Conservation (phyloP, 2,113 vertebrate genomes). For the Ammodytes marinus region DNA sequence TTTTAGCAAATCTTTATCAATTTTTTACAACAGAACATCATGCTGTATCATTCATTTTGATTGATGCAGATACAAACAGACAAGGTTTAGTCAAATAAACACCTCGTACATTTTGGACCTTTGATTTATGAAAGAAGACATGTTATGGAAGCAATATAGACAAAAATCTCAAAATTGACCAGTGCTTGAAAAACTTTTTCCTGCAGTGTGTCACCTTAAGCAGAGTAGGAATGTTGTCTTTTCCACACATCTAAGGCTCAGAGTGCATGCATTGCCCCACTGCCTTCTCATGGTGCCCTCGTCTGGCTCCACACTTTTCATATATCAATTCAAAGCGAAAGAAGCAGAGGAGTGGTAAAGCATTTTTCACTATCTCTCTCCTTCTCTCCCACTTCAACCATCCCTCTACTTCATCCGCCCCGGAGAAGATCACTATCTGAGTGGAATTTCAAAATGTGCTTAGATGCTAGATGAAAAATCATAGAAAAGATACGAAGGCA, state of each 20-base stretch:
- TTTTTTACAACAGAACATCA: too few species aligned
- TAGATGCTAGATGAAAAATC: conserved; percentile 58
- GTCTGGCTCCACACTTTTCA: conserved; percentile 53
- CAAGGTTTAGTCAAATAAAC: too few species aligned
- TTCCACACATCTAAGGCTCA: conserved; percentile 24
- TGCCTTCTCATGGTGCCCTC: conserved; percentile 53
- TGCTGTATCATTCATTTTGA: too few species aligned
- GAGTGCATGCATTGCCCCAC: conserved; percentile 49
- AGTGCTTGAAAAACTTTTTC: too few species aligned
- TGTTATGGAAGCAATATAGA: too few species aligned
- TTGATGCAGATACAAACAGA: too few species aligned
- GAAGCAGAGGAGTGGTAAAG: conserved; percentile 4
- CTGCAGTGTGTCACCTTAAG: not conserved
- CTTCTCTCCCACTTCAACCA: conserved; percentile 23
- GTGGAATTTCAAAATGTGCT: conserved; percentile 65
- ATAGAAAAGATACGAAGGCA: conserved; percentile 54
- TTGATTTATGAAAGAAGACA: too few species aligned
- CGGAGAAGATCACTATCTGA: conserved; percentile 57
- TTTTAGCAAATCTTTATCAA: too few species aligned
- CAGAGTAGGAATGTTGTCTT: conserved; percentile 39
- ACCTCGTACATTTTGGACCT: too few species aligned
- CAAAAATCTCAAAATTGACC: too few species aligned
- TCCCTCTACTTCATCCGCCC: conserved; percentile 24
- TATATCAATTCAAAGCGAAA: conserved; percentile 50
- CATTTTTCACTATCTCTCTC: conserved; percentile 14